Base-by-base conservation (phyloP, 2,797 vertebrate genomes). In the Centropyge bicolor region DNA sequence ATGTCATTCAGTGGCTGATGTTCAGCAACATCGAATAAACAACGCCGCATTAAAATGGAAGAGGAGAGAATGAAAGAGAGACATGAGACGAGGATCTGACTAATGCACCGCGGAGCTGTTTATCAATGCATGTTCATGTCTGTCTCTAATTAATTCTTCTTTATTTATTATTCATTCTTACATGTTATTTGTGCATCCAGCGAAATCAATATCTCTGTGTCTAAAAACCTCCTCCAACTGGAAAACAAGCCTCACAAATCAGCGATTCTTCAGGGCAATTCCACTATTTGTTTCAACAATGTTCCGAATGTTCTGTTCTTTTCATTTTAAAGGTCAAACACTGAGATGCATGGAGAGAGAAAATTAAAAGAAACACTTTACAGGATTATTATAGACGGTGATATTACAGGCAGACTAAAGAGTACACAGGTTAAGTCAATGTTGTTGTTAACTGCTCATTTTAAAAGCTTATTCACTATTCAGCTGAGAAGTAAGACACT, bases 21-120 rank as follows among this genome's bases (percentile, higher is more conserved):
- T 61, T 64, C 38, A 57, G 46, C 17, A 17, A 35, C 48, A 68
- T 86, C 56, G 40, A 64, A 79, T 83, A 60, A 71, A 85, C 60
- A 57, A 54, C 4, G 27, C 4, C 1, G 12, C 5, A 57, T 62
- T 68, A 20, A 56, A 75, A 70, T 54, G n/a, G n/a, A 70, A 38
- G 6, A 31, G 2, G 13, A 64, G 57, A 35, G 22, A 46, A 45
- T 41, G 63, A 38, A 59, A 56, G 9, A 69, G 38, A 63, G 51
- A 64, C 35, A 20, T 17, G 45, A 64, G 11, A 41, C 36, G n/a
- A 56, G 11, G 52, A 64, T 55, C 0, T 4, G 12, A 64, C 31
- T 12, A 38, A 61, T 49, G 38, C 24, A 57, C 16, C 11, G 43
- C 6, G 5, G 24, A 64, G 72, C 10, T 57, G 35, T 76, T 61